Conservation (phyloP, 2,797 vertebrate species). For the Coregonus ussuriensis region DNA sequence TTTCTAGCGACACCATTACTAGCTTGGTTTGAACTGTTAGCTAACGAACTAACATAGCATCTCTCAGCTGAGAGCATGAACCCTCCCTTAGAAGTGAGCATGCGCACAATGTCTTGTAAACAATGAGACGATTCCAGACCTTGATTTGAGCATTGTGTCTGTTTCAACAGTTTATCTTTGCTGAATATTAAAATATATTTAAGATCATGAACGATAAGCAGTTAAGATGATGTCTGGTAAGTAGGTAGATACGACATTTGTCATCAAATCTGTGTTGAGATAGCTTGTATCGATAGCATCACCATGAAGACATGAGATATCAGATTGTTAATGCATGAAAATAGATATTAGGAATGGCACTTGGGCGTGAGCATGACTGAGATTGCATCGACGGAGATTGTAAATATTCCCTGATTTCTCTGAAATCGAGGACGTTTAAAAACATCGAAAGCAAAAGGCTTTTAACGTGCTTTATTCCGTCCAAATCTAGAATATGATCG, state of each 20-base stretch:
- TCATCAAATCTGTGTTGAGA: constrained; percentile 23
- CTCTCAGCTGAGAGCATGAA: constrained; percentile 10
- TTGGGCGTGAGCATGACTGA: constrained; percentile 71
- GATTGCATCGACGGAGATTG: constrained; percentile 37
- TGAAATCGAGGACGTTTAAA: neutral
- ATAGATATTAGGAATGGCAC: constrained; percentile 57
- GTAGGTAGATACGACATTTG: constrained; percentile 50
- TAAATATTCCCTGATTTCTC: neutral
- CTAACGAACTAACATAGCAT: too few species aligned
- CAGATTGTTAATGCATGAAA: constrained; percentile 55
- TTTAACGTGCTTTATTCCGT: neutral
- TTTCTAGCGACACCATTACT: neutral
- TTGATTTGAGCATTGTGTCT: constrained; percentile 67
- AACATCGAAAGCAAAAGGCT: neutral
- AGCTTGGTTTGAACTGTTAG: neutral
- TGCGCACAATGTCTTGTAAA: constrained; percentile 78
- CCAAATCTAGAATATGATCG: constrained; percentile 17
- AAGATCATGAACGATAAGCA: constrained; percentile 25
- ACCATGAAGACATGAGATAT: constrained; percentile 55
- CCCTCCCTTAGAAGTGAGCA: constrained; percentile 71
- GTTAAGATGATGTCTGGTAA: constrained; percentile 70
- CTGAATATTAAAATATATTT: constrained; percentile 49
- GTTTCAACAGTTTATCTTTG: constrained; percentile 53
- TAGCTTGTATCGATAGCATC: constrained; percentile 51
- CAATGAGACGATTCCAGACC: constrained; percentile 79